phyloP scores from a whole-genome alignment of 2,888 invertebrate genomes.

The Physocephala rufipes region DNA sequence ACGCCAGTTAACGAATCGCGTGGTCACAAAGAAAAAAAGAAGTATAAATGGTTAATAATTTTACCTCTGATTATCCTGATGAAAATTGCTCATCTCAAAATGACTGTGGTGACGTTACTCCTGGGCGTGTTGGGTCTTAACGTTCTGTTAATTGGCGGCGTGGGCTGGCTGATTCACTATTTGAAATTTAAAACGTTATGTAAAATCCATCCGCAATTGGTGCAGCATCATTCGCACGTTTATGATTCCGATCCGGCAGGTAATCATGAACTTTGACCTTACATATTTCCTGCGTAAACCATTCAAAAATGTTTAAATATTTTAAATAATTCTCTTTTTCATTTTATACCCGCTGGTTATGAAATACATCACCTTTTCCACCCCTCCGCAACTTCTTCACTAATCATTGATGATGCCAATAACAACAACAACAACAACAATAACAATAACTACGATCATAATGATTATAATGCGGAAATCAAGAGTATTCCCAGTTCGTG shows the following conservation, averaged over 20 bases:
- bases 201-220: constrained; percentile 62
- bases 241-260: constrained; percentile 61
- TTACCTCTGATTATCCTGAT: constrained; percentile 61
- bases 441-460: constrained; percentile 1
- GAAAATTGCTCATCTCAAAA: constrained; percentile 63
- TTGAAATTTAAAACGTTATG: constrained; percentile 63
- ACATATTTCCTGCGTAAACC: background rate
- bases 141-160: constrained; percentile 58
- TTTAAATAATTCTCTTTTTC: constrained; percentile 4
- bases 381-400: no score
- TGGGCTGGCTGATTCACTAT: constrained; percentile 62
- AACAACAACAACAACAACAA: constrained; percentile 4
- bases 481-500: constrained; percentile 62
- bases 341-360: background rate
- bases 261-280: constrained; percentile 39
- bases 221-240: constrained; percentile 62
- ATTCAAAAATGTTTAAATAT: background rate
- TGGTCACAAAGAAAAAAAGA: constrained; percentile 52
- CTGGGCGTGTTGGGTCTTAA: constrained; percentile 59
- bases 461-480: constrained; percentile 18
- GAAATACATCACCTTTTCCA: background rate
- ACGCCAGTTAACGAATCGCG: constrained; percentile 52
- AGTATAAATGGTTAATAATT: constrained; percentile 58
- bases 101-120: constrained; percentile 58
- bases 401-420: background rate